Conservation (phyloP, 30 jellyfish, hydroid and myxozoan species). For the Rhopilema esculentum region DNA sequence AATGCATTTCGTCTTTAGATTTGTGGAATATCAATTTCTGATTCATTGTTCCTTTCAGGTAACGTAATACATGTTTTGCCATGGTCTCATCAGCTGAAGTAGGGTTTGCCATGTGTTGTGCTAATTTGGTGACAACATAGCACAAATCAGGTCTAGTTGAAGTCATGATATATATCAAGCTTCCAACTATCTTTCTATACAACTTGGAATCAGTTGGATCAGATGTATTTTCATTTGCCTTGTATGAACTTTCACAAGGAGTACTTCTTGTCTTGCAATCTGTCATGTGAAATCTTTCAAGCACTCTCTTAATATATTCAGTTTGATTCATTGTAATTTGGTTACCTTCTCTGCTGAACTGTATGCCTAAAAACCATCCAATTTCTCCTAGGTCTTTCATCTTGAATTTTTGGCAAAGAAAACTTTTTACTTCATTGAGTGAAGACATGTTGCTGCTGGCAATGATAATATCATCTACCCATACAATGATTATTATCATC, state of each 20-base stretch:
- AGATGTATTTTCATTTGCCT: conserved; percentile 16
- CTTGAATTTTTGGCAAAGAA: conserved; percentile 5
- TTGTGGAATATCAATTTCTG: conserved; percentile 6
- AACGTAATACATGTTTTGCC: conserved; percentile 29
- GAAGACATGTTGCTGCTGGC: conserved; percentile 23
- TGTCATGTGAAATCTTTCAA: conserved; percentile 41
- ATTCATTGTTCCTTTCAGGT: conserved; percentile 27
- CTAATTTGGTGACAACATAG: conserved; percentile 28
- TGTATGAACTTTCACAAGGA: conserved; percentile 42
- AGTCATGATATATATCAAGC: conserved; percentile 13
- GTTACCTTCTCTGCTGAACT: conserved; percentile 9
- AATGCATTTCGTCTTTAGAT: background rate
- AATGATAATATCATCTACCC: conserved; percentile 74
- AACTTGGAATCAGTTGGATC: conserved; percentile 2
- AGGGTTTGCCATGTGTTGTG: conserved; percentile 38
- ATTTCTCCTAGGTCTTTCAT: conserved; percentile 69
- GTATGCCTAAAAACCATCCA: conserved; percentile 28
- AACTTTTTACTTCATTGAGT: background rate
- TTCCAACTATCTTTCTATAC: conserved; percentile 29
- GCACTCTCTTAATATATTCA: conserved; percentile 8
- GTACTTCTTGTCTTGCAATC: conserved; percentile 71
- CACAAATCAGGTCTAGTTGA: conserved; percentile 40
- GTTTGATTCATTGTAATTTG: conserved; percentile 9
- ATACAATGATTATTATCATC: conserved; percentile 12
- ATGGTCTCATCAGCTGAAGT: conserved; percentile 9